Evolutionary conservation across 2,888 invertebrate species (phyloP).

Genomic region (Hymenopus coronatus): DNA sequence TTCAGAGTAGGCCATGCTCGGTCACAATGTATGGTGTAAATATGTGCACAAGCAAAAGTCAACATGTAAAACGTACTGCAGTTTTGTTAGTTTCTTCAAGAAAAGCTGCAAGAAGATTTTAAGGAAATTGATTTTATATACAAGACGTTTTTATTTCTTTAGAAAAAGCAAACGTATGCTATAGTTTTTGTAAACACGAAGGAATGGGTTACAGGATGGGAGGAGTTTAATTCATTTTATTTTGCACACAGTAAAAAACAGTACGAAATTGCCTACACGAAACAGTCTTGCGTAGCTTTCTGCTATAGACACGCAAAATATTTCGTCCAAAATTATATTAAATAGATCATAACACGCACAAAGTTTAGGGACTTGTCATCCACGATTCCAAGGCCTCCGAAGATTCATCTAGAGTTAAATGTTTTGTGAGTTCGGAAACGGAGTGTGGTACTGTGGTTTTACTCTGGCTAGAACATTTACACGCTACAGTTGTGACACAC

Average conservation of each 20-base stretch:
- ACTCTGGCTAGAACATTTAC: not conserved
- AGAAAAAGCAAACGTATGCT: slow-evolving; percentile 2
- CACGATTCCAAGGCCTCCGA: slow-evolving; percentile 9
- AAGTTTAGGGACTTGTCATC: not conserved
- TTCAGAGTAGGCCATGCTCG: not conserved
- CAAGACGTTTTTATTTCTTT: not conserved
- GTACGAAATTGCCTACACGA: slow-evolving; percentile 27
- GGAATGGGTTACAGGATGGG: not conserved
- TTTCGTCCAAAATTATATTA: slow-evolving; percentile 12
- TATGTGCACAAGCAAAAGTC: slow-evolving; percentile 23
- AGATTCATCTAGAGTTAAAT: not conserved
- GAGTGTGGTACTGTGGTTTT: slow-evolving; percentile 2
- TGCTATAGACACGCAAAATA: slow-evolving; percentile 3
- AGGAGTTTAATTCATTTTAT: not conserved
- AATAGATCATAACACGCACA: slow-evolving; percentile 4
- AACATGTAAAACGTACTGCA: slow-evolving; percentile 15
- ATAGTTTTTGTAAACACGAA: not conserved
- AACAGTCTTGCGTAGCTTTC: slow-evolving; percentile 11
- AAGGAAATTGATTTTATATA: not conserved
- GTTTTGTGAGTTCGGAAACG: not conserved
- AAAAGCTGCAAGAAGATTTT: slow-evolving; percentile 1
- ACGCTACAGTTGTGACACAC: slow-evolving; percentile 1
- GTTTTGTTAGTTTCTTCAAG: not conserved
- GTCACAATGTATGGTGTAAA: not conserved
- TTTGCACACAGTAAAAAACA: slow-evolving; percentile 31